These are phyloP conservation scores for Podarcis lilfordi DNA, from an alignment of 2,797 vertebrate species.

Conservation along the genomic window DNA sequence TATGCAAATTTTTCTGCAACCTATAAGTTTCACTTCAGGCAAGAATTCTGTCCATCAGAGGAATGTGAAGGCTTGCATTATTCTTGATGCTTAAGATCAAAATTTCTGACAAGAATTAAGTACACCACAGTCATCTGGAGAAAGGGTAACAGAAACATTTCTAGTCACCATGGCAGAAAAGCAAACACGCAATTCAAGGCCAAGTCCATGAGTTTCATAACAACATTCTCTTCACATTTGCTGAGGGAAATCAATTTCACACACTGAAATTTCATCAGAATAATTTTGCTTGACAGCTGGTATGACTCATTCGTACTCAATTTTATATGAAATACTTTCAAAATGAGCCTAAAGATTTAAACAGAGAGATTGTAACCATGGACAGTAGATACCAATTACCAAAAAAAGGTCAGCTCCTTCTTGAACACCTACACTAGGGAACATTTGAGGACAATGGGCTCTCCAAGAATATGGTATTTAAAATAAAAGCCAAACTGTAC, in stretches of 20 bases:
- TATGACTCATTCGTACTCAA: constrained; percentile 19
- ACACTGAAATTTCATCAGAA: constrained; percentile 22
- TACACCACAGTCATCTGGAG: not conserved
- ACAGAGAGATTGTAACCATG: not conserved
- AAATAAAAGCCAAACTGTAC: constrained; percentile 36
- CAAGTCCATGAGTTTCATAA: constrained; percentile 29
- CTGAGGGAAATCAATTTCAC: constrained; percentile 24
- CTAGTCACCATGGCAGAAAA: constrained; percentile 39
- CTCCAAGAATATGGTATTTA: constrained; percentile 24
- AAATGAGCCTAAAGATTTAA: constrained; percentile 20
- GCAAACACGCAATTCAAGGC: constrained; percentile 4
- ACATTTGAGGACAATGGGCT: not conserved
- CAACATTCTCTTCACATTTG: constrained; percentile 25
- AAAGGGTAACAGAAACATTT: constrained; percentile 1
- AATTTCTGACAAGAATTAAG: not conserved
- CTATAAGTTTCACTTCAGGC: not conserved
- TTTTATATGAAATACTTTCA: constrained; percentile 5
- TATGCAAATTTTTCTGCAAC: constrained; percentile 1
- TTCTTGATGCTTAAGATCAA: not conserved
- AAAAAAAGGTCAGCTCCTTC: not conserved
- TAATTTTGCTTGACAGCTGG: constrained; percentile 10
- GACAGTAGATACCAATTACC: fast-evolving
- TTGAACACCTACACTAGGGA: not conserved
- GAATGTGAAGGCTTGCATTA: not conserved
- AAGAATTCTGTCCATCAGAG: not conserved